Evolutionary conservation across 2,888 invertebrate genomes (phyloP).

Genomic region (Lasioglossum leucozonium): DNA sequence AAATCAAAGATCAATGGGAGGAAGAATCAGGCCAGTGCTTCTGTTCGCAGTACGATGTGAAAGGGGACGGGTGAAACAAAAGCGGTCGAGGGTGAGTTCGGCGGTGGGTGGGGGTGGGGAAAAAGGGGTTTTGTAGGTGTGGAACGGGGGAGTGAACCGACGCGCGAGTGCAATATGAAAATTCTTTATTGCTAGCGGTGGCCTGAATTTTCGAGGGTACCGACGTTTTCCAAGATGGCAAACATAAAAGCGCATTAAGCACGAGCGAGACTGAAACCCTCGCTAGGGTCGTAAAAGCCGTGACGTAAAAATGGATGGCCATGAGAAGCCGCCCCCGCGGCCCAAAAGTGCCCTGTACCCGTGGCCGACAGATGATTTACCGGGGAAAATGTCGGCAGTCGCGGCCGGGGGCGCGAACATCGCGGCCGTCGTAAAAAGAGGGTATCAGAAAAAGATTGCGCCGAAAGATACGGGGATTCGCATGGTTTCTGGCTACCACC

Average conservation of each 20-base stretch:
- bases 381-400: conserved; percentile 28
- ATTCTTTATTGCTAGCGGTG: conserved; percentile 46
- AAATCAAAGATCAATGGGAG: conserved; percentile 24
- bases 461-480: conserved; percentile 21
- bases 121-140: background rate
- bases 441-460: conserved; percentile 30
- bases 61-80: background rate
- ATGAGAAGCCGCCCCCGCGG: conserved; percentile 34
- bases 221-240: conserved; percentile 57
- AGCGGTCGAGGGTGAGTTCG: background rate
- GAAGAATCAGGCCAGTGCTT: conserved; percentile 11
- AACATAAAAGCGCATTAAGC: conserved; percentile 63
- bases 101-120: background rate
- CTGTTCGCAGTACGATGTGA: background rate
- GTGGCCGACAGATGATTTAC: conserved; percentile 58
- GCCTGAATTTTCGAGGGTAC: conserved; percentile 38
- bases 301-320: conserved; percentile 59
- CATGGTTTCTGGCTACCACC: background rate
- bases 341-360: conserved; percentile 50
- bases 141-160: background rate
- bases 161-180: conserved; percentile 31
- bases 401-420: conserved; percentile 33
- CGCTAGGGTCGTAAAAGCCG: conserved; percentile 54
- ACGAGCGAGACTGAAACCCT: conserved; percentile 43
- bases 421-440: conserved; percentile 31